These are phyloP conservation scores for Sorex maritimensis DNA, from an alignment of 2,797 vertebrate species.

Conservation along the genomic window DNA sequence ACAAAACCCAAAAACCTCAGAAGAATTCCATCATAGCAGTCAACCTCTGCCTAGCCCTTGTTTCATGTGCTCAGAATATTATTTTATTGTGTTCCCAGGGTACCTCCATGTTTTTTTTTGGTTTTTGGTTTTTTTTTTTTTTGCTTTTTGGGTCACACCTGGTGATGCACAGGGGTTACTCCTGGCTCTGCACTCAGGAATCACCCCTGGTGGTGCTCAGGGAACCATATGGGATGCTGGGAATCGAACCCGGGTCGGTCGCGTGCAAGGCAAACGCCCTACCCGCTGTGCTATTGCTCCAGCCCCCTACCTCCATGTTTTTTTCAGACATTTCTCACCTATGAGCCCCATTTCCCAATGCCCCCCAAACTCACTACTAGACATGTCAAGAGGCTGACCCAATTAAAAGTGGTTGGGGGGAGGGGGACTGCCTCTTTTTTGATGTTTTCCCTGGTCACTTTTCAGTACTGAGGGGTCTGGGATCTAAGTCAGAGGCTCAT, in stretches of 20 bases:
- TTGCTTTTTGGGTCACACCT: no score
- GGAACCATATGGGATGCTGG: no score
- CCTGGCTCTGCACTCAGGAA: no score
- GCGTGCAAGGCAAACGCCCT: no score
- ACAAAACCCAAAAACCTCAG: neutral
- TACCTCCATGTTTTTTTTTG: slow-evolving; percentile 19
- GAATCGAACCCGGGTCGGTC: no score
- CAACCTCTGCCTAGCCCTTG: slow-evolving; percentile 21
- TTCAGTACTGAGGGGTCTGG: no score
- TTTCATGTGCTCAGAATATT: neutral
- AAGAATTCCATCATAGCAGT: slow-evolving; percentile 7
- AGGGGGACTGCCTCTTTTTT: slow-evolving; percentile 22
- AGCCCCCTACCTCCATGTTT: neutral
- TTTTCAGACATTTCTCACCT: neutral
- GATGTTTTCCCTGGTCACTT: neutral
- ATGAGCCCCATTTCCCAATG: neutral
- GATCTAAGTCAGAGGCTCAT: no score
- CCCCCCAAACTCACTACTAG: slow-evolving; percentile 41
- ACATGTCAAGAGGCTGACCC: slow-evolving; percentile 1
- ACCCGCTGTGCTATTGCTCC: no score
- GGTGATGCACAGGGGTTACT: no score
- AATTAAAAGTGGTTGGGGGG: slow-evolving; percentile 35
- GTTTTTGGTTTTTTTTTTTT: no score
- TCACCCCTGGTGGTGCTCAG: no score
- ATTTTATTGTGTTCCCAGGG: slow-evolving; percentile 29